These are phyloP conservation scores for Camptogramma bilineatum DNA, from an alignment of 2,888 invertebrate species.

Conservation along the genomic window DNA sequence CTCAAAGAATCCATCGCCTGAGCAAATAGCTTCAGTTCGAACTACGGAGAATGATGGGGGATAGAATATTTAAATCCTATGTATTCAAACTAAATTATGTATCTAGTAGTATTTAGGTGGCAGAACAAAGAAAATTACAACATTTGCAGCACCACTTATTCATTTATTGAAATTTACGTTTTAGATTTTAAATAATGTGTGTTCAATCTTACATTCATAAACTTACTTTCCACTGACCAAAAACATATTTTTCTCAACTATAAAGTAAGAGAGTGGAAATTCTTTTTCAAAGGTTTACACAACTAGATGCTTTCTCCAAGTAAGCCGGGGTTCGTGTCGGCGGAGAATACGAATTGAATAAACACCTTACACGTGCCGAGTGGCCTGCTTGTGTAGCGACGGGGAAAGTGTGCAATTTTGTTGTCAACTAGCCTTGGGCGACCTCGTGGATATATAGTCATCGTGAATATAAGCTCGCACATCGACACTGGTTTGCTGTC, in stretches of 20 bases:
- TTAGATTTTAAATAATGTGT: no score
- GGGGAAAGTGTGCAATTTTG: background rate
- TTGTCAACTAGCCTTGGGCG: background rate
- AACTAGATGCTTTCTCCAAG: background rate
- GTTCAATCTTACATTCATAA: no score
- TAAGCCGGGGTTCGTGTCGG: background rate
- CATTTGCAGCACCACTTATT: no score
- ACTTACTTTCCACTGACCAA: no score
- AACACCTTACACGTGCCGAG: background rate
- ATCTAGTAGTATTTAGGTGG: no score
- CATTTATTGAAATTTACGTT: no score
- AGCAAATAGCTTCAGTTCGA: slow-evolving; percentile 2
- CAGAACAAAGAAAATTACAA: no score
- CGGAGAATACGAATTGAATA: background rate
- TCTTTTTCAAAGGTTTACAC: background rate
- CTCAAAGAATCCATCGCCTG: slow-evolving; percentile 8
- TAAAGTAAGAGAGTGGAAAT: background rate
- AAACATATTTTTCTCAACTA: background rate
- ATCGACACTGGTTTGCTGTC: no score
- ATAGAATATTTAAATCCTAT: background rate
- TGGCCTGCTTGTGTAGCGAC: background rate
- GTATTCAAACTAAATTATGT: background rate
- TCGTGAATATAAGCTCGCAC: no score
- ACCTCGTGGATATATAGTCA: no score
- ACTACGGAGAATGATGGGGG: background rate